Percentiles rank a stretch among this genome's conserved stretches.
Conservation (phyloP, 2,797 vertebrate species). For the Ficedula albicollis region DNA sequence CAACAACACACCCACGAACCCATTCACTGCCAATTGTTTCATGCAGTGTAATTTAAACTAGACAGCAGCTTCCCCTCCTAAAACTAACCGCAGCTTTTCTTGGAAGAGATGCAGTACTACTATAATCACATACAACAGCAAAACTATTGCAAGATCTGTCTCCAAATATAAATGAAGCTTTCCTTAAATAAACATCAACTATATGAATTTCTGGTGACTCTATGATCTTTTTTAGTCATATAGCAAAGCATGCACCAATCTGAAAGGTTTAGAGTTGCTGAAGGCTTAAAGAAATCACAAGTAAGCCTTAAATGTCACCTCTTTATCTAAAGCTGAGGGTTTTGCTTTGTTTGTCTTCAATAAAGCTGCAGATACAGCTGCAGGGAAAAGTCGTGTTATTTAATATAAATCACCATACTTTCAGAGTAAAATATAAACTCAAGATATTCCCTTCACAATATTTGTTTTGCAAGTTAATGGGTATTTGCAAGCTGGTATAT, state of each 20-base stretch:
- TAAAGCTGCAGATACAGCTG: not conserved
- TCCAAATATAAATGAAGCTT: not conserved
- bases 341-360: not conserved
- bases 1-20: not conserved
- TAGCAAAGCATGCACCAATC: not conserved
- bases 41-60: not conserved
- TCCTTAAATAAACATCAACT: not conserved
- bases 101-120: not conserved
- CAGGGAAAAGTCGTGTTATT: not conserved
- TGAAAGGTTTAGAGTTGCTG: constrained; percentile 9
- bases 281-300: not conserved
- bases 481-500: not conserved
- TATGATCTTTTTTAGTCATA: not conserved
- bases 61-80: not conserved
- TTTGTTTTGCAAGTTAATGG: not conserved
- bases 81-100: not conserved
- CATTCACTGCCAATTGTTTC: not conserved
- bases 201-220: not conserved
- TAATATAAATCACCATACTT: not conserved
- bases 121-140: not conserved
- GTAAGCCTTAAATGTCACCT: not conserved
- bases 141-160: not conserved
- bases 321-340: not conserved
- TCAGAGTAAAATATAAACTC: not conserved
- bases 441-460: not conserved